Evolutionary conservation across 1,140 invertebrate genomes (phyloP), one percentile per base, ranked within the genome.

Genomic region (Maniola jurtina): DNA sequence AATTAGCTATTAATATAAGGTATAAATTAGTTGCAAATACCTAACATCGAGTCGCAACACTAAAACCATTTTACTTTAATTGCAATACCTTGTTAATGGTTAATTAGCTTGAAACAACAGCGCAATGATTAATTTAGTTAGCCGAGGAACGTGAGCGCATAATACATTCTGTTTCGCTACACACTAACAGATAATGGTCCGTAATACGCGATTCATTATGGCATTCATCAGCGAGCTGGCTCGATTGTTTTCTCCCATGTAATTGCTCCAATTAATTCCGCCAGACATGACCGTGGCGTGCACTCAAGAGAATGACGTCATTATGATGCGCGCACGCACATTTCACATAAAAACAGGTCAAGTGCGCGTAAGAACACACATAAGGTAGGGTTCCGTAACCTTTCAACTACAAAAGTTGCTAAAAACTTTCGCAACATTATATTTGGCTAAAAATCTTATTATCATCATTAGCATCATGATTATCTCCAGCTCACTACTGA

Each of bases 191-290:
- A 72, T 77, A 80, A 81, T 83, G 78, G 73, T 77, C 63, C 65
- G 71, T 86, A 84, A 85, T 84, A 84, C 64, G 73, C 72, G 69
- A 67, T 68, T 82, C 77, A 81, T 84, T 81, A 82, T 67, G 71
- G 77, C 74, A 79, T 84, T 85, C 82, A 78, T 79, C 75, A 52
- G 7, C 48, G 15, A 52, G 48, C 16, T 83, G 77, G 60, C 76
- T 71, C 73, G 79, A 89, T 87, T 87, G 81, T 89, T 88, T 86
- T 90, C 83, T 86, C 77, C 72, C 76, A 65, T 72, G 73, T 86
- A 88, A 86, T 88, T 87, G 70, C 76, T 66, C 76, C 81, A 84
- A 90, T 90, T 90, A 90, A 86, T 82, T 84, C 84, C 70, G 80
- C 84, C 77, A 81, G 76, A 80, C 72, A 66, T 77, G 73, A 66